Evolutionary conservation across 1,140 invertebrate genomes (phyloP).

Genomic region (Medauroidea extradentata): DNA sequence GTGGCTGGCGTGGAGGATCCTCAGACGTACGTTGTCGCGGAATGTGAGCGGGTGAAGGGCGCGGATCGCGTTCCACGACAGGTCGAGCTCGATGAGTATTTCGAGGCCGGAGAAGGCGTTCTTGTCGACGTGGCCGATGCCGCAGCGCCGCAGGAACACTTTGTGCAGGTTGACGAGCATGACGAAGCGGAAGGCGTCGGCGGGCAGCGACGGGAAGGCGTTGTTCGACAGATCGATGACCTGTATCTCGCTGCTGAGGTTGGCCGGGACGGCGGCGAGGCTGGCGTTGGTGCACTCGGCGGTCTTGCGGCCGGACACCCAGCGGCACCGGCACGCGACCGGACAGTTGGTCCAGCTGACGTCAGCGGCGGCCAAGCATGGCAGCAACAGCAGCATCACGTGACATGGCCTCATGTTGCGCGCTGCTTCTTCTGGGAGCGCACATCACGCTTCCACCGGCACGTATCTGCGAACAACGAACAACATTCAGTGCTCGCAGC

Average conservation of each 20-base stretch:
- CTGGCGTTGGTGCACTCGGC: slow-evolving; percentile 69
- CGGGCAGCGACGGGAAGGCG: slow-evolving; percentile 56
- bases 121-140: slow-evolving; percentile 61
- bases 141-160: slow-evolving; percentile 65
- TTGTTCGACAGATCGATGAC: slow-evolving; percentile 69
- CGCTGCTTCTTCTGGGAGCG: not conserved
- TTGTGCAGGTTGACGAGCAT: slow-evolving; percentile 76
- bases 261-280: slow-evolving; percentile 60
- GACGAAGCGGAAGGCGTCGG: slow-evolving; percentile 62
- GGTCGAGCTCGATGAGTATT: slow-evolving; percentile 79
- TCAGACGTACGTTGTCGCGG: slow-evolving; percentile 58
- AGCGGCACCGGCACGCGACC: slow-evolving; percentile 66
- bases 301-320: slow-evolving; percentile 73
- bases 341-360: slow-evolving; percentile 36
- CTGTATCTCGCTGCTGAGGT: slow-evolving; percentile 60
- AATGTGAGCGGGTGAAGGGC: slow-evolving; percentile 68
- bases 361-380: not conserved
- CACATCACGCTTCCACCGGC: not conserved
- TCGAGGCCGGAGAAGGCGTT: slow-evolving; percentile 70
- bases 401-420: not conserved
- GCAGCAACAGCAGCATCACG: not conserved
- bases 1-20: slow-evolving; percentile 64
- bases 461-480: too few species aligned
- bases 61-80: slow-evolving; percentile 70
- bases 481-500: too few species aligned